These are phyloP conservation scores for Schlechtendalia chinensis DNA, from an alignment of 1,140 invertebrate species.

Conservation along the genomic window DNA sequence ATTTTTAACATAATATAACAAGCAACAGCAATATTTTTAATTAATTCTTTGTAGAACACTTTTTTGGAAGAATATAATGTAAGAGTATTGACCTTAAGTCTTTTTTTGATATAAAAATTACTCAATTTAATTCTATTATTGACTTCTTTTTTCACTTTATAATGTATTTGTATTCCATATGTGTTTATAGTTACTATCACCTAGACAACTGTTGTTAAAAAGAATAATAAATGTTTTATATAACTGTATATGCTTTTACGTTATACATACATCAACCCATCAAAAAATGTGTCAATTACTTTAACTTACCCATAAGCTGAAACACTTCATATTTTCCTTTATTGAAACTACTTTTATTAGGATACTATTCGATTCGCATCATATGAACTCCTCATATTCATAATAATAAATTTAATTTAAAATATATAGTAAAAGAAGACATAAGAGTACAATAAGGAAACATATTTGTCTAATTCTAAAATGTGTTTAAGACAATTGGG, in stretches of 20 bases:
- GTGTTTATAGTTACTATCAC: slow-evolving; percentile 43
- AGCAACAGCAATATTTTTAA: too few relatives aligned
- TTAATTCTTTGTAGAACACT: not conserved
- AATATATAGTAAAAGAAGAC: not conserved
- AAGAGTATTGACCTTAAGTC: not conserved
- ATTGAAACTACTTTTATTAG: not conserved
- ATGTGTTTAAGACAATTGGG: not conserved
- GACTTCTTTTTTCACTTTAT: not conserved
- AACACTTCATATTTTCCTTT: not conserved
- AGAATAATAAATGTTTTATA: slow-evolving; percentile 26
- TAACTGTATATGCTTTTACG: not conserved
- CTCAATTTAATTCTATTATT: slow-evolving; percentile 14
- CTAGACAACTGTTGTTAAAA: slow-evolving; percentile 41
- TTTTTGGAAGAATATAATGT: too few relatives aligned
- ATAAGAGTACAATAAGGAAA: not conserved
- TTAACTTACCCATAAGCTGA: not conserved
- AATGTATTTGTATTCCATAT: not conserved
- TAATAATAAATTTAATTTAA: not conserved
- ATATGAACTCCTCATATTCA: not conserved
- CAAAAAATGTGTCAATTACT: slow-evolving; percentile 40
- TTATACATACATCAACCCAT: slow-evolving; percentile 18
- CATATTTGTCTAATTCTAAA: not conserved
- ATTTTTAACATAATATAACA: not conserved
- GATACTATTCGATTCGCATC: not conserved
- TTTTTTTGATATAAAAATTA: not conserved